Percentiles rank a stretch among this genome's conserved stretches.
These are phyloP conservation scores for Epinephelus coioides DNA, from an alignment of 2,797 vertebrate species.

Conservation along the genomic window DNA sequence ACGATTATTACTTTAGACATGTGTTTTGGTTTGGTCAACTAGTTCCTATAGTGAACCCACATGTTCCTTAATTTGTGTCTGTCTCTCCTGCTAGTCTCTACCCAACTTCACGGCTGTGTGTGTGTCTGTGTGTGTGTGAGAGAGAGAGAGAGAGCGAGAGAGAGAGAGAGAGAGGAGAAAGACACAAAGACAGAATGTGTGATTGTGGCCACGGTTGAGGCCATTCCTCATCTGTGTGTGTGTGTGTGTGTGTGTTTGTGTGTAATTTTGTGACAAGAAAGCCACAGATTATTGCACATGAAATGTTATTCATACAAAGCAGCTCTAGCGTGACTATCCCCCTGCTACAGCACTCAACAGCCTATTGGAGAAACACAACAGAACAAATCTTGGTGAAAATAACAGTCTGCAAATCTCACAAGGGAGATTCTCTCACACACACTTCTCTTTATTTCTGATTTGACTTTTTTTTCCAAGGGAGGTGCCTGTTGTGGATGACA, in stretches of 20 bases:
- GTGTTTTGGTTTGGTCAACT: constrained; percentile 45
- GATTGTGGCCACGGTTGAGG: constrained; percentile 61
- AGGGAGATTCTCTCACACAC: constrained; percentile 66
- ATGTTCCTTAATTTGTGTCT: constrained; percentile 52
- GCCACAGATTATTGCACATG: constrained; percentile 86
- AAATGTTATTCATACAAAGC: constrained; percentile 86
- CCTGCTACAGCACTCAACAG: constrained; percentile 82
- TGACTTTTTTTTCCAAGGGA: constrained; percentile 19
- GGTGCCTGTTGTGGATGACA: constrained; percentile 45
- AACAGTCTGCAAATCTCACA: constrained; percentile 74
- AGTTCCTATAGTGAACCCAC: constrained; percentile 40
- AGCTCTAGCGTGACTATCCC: constrained; percentile 85
- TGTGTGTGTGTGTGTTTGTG: constrained; percentile 41
- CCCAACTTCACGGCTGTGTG: constrained; percentile 2
- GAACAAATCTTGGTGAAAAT: constrained; percentile 80
- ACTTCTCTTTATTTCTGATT: constrained; percentile 66
- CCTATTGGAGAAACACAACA: constrained; percentile 83
- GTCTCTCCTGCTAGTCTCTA: constrained; percentile 20
- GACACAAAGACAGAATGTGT: constrained; percentile 54
- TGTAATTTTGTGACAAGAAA: constrained; percentile 78
- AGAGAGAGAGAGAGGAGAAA: constrained; percentile 4
- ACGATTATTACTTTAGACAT: constrained; percentile 39
- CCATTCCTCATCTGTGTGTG: constrained; percentile 43
- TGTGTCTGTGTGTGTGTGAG: constrained; percentile 5
- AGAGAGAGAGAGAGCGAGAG: background rate